phyloP scores from a whole-genome alignment of 1,140 invertebrate species.

The Drosophila elegans region DNA sequence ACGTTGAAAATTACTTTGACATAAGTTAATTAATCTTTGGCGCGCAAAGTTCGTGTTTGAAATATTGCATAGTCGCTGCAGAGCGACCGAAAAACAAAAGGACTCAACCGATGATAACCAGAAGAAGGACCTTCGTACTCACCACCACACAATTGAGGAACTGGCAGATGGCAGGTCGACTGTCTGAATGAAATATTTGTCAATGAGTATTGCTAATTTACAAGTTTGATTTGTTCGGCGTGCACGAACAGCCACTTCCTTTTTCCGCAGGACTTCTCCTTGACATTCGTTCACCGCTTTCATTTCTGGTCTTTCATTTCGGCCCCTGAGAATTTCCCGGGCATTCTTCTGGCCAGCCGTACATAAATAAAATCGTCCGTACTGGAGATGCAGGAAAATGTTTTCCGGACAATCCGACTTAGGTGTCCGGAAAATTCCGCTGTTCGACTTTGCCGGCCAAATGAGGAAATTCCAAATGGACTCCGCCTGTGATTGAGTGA shows the following conservation, averaged over 20 bases:
- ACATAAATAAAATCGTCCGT: slow-evolving; percentile 70
- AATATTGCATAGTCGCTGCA: slow-evolving; percentile 70
- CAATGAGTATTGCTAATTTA: slow-evolving; percentile 84
- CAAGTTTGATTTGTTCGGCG: slow-evolving; percentile 80
- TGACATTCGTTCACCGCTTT: slow-evolving; percentile 28
- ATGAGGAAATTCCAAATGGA: slow-evolving; percentile 37
- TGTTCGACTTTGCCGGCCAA: slow-evolving; percentile 5
- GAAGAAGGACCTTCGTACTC: slow-evolving; percentile 2
- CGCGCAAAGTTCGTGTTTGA: slow-evolving; percentile 82
- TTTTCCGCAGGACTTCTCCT: slow-evolving; percentile 11
- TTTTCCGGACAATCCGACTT: not conserved
- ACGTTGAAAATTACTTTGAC: slow-evolving; percentile 85
- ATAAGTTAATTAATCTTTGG: slow-evolving; percentile 85
- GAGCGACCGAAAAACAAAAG: slow-evolving; percentile 12
- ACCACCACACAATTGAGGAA: not conserved
- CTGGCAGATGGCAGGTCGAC: slow-evolving; percentile 26
- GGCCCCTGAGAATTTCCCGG: slow-evolving; percentile 60
- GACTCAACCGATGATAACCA: slow-evolving; percentile 26
- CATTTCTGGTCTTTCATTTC: not conserved
- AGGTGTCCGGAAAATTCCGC: slow-evolving; percentile 17
- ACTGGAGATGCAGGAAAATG: slow-evolving; percentile 9
- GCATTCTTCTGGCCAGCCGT: slow-evolving; percentile 77
- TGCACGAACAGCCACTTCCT: slow-evolving; percentile 32
- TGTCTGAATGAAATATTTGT: slow-evolving; percentile 80
- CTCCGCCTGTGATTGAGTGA: slow-evolving; percentile 32